Conservation (phyloP, 1,140 invertebrate genomes). For the Drosophila micromelanica region DNA sequence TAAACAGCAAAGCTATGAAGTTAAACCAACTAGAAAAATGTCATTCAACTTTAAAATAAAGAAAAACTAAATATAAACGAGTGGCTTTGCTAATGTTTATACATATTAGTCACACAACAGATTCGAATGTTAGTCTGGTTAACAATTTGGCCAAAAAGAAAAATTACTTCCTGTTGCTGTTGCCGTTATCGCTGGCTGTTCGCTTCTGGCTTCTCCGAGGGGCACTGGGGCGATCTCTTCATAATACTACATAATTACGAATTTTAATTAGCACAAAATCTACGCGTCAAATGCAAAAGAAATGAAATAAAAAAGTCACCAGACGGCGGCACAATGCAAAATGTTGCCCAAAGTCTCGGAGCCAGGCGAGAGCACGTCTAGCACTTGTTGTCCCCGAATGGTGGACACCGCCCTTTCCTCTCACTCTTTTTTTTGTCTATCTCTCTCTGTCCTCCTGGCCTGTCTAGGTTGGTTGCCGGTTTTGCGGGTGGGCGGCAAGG, state of each 20-base stretch:
- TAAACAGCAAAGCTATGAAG: too few species aligned
- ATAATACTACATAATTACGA: constrained; percentile 35
- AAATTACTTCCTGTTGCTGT: constrained; percentile 32
- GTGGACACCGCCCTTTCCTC: not conserved
- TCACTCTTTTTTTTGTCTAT: too few species aligned
- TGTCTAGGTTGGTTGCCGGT: not conserved
- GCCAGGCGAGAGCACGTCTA: constrained; percentile 4
- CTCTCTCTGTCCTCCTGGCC: not conserved
- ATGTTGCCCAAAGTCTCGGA: constrained; percentile 24
- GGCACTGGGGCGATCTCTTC: not conserved
- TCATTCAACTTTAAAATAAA: constrained; percentile 9
- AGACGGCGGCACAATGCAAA: constrained; percentile 38
- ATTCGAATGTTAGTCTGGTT: not conserved
- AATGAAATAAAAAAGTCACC: constrained; percentile 21
- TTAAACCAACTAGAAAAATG: not conserved
- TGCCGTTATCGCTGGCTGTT: constrained; percentile 2
- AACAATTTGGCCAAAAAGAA: constrained; percentile 22
- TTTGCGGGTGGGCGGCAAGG: constrained; percentile 7
- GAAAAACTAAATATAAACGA: not conserved
- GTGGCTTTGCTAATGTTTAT: not conserved
- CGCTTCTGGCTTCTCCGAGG: not conserved
- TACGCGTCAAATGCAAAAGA: constrained; percentile 36
- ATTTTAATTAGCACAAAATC: constrained; percentile 51
- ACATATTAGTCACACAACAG: constrained; percentile 2
- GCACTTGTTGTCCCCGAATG: constrained; percentile 27